Conservation (phyloP, 2,797 vertebrate genomes). For the Pseudochirops corinnae region DNA sequence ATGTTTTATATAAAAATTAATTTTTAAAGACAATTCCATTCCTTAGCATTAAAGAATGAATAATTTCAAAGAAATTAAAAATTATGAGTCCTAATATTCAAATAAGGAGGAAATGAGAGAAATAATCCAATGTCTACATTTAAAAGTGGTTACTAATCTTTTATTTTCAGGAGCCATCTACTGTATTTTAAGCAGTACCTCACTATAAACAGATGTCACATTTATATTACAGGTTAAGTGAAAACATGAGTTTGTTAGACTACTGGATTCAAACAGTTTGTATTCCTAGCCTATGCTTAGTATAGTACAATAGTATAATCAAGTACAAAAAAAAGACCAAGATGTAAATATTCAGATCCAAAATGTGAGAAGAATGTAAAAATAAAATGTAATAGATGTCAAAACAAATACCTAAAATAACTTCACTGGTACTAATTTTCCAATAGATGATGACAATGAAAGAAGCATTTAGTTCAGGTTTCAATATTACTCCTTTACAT, state of each 20-base stretch:
- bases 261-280: not conserved
- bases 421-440: not conserved
- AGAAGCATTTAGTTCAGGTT: not conserved
- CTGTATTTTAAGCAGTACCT: not conserved
- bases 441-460: slow-evolving; percentile 3
- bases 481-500: not conserved
- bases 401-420: slow-evolving; percentile 31
- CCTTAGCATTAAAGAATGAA: slow-evolving; percentile 50
- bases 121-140: slow-evolving; percentile 44
- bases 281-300: not conserved
- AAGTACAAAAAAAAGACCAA: slow-evolving; percentile 12
- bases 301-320: not conserved
- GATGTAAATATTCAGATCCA: slow-evolving; percentile 24
- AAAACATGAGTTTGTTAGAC: not conserved
- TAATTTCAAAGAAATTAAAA: slow-evolving; percentile 19
- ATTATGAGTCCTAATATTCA: slow-evolving; percentile 42
- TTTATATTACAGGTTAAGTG: slow-evolving; percentile 13
- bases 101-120: slow-evolving; percentile 40
- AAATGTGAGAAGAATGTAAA: slow-evolving; percentile 12
- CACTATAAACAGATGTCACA: slow-evolving; percentile 46
- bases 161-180: slow-evolving; percentile 33
- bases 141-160: slow-evolving; percentile 32
- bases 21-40: slow-evolving; percentile 36
- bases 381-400: slow-evolving; percentile 11
- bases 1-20: slow-evolving; percentile 43